Conservation (phyloP, 2,113 vertebrate genomes). For the Centrocercus urophasianus region DNA sequence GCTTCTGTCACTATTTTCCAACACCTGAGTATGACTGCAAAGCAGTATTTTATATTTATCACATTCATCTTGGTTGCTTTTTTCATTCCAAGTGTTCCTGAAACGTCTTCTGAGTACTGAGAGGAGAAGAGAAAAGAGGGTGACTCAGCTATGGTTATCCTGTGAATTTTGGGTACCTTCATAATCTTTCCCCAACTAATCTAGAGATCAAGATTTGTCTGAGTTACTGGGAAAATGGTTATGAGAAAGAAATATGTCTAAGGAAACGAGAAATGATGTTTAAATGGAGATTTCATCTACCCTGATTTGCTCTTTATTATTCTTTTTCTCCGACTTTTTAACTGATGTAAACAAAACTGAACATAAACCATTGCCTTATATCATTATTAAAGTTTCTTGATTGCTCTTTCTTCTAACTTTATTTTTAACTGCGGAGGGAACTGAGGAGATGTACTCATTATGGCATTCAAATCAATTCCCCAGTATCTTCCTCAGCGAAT, state of each 20-base stretch:
- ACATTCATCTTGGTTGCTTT: not conserved
- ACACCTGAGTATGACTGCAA: not conserved
- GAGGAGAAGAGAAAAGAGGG: not conserved
- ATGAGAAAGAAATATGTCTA: not conserved
- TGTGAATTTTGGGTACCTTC: not conserved
- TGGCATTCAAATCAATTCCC: slow-evolving; percentile 37
- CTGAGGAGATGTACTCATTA: not conserved
- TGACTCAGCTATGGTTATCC: not conserved
- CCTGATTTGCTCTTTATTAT: not conserved
- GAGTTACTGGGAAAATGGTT: not conserved
- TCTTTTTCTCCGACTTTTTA: not conserved
- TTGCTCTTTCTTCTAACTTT: slow-evolving; percentile 3
- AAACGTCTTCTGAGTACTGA: not conserved
- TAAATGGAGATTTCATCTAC: not conserved
- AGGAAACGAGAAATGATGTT: not conserved
- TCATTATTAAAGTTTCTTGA: not conserved
- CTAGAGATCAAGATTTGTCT: not conserved
- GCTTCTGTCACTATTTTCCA: not conserved
- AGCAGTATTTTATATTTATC: not conserved
- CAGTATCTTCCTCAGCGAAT: not conserved
- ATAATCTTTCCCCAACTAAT: not conserved
- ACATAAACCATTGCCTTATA: not conserved
- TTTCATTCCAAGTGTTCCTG: not conserved
- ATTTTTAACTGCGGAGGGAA: not conserved
- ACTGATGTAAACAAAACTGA: slow-evolving; percentile 29